Evolutionary conservation across 2,797 vertebrate genomes (phyloP).

Genomic region (Bradypus variegatus): DNA sequence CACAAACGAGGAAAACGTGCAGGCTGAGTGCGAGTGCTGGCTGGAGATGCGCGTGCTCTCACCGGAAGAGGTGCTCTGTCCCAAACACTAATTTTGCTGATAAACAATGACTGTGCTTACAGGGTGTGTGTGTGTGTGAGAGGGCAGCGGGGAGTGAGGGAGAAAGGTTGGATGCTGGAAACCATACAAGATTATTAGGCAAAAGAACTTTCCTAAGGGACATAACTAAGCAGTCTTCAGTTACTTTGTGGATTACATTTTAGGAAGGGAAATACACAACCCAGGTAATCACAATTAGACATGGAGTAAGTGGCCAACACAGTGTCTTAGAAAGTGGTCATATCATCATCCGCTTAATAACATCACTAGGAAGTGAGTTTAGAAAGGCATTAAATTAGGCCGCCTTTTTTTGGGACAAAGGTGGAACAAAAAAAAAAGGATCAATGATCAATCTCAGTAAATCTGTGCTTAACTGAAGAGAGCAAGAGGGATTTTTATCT

Average conservation of each 20-base stretch:
- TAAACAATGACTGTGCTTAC: neutral
- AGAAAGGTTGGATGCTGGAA: neutral
- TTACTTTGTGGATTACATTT: neutral
- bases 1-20: neutral
- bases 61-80: too few relatives aligned
- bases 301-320: neutral
- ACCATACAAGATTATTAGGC: neutral
- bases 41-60: neutral
- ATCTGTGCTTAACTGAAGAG: neutral
- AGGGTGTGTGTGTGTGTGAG: neutral
- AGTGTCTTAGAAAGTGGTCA: neutral
- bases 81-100: slow-evolving; percentile 9
- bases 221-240: neutral
- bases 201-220: neutral
- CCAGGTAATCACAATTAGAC: neutral
- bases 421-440: neutral
- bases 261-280: neutral
- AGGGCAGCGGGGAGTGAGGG: too few relatives aligned
- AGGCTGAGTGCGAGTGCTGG: neutral
- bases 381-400: neutral
- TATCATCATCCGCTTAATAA: neutral
- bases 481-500: neutral
- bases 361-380: neutral
- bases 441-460: neutral
- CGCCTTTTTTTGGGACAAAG: neutral